Evolutionary conservation across 2,888 invertebrate species (phyloP), one percentile per base, ranked within the genome.

Genomic region (Apotomis betuletana): DNA sequence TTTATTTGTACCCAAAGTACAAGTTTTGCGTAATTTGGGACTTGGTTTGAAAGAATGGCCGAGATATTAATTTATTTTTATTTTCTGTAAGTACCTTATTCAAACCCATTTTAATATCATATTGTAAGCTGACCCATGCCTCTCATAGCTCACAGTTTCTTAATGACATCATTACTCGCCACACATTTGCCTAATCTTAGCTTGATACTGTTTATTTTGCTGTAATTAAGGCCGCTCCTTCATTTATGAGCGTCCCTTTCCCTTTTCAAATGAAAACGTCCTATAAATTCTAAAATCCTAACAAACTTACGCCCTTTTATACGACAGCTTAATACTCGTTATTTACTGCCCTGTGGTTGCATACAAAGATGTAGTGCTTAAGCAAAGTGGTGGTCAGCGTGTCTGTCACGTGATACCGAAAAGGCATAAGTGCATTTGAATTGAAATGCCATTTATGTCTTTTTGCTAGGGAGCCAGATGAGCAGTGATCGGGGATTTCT

Each of bases 331-430:
- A 27, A 15, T 13, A 12, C 8, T 52, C 1, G 54, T 67, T 67
- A 59, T 67, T 67, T 67, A 67, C 59, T 41, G 59, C 64, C 54
- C 13, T 52, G 67, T 38, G 67, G 67, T 52, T 67, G 59, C 67
- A 67, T 67, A 52, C 67, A 52, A 67, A 67, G 67, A 67, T 58
- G 51, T 51, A 9, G 49, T 52, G 13, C 64, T 55, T 15, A 64
- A 64, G 63, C 15, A 54, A 55, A 55, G 64, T 44, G 64, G 44
- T 46, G 44, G 60, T 60, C 58, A 15, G 49, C 49, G 8, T 10
- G 49, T 49, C 9, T 49, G 8, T 8, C 44, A 44, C 44, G 41
- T 9, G 6, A 49, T 41, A 41, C 41, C 5, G 49, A 49, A 49
- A 49, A 10, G 49, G 10, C 49, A 49, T 9, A 49, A 49, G 3